Evolutionary conservation across 2,888 invertebrate species (phyloP), one percentile per base, ranked within the genome.

Genomic region (Tortricodes alternella): DNA sequence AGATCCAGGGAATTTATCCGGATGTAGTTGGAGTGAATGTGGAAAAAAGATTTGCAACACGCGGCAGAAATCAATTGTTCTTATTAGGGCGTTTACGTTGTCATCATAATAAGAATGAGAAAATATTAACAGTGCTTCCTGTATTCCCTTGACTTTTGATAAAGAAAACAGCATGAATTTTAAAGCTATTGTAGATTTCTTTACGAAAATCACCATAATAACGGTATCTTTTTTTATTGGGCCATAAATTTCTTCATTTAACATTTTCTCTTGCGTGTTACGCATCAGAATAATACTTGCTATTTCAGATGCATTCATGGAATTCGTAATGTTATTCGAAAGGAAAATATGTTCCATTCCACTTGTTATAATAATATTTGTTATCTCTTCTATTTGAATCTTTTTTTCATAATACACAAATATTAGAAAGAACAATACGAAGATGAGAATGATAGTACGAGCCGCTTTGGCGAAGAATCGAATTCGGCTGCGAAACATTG

Each of bases 1-100:
- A 21, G 46, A 70, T 3, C 80, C 82, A 32, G 82, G 81, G 59
- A 81, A 82, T 32, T 66, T 57, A 15, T 70, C 9, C 9, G 72
- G 67, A 55, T 73, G 68, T n/a, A 74, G 11, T 63, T 83, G 79
- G 27, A 74, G 24, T 1, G 83, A 82, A 70, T 73, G 73, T 1
- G 84, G 83, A 62, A 77, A 84, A 63, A 71, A 83, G 37, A 84
- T 73, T 71, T 85, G 83, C 50, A 81, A 53, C 15, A 79, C 77
- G 32, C 77, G 71, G 61, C 78, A 74, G 62, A 80, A 83, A 53
- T 82, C 74, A 59, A 84, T 77, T n/a, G 58, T 61, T 41, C 58
- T 61, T 55, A 84, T 70, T 19, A 78, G 56, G 24, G 51, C 60
- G 44, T 78, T 76, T 9, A 77, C 38, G 27, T 70, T 68, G 35